These are phyloP conservation scores for Pachydiplax longipennis DNA, from an alignment of 2,888 invertebrate species.

Conservation along the genomic window DNA sequence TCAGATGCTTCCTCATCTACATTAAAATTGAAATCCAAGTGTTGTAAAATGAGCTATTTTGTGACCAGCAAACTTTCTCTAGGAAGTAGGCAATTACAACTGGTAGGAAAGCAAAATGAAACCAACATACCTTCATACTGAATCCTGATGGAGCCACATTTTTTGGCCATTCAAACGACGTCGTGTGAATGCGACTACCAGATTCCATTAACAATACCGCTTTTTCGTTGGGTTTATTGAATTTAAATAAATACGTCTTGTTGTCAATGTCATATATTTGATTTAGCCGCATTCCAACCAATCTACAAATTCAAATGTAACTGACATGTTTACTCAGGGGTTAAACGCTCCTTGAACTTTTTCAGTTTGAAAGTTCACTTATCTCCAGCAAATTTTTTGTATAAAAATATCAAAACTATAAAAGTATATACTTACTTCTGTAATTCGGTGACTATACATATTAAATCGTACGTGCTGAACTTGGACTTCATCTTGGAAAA, in stretches of 20 bases:
- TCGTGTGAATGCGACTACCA: slow-evolving; percentile 91
- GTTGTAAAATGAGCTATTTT: not conserved
- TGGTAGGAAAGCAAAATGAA: not conserved
- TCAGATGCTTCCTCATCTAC: slow-evolving; percentile 93
- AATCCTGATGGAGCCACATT: slow-evolving; percentile 94
- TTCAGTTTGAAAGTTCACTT: not conserved
- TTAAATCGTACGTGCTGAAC: slow-evolving; percentile 92
- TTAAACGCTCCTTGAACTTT: not conserved
- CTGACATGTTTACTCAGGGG: not conserved
- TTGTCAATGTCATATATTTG: slow-evolving; percentile 98
- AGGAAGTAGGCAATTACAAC: not conserved
- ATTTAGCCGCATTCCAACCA: slow-evolving; percentile 91
- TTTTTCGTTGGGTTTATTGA: slow-evolving; percentile 88
- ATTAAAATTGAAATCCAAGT: not conserved
- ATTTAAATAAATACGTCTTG: slow-evolving; percentile 91
- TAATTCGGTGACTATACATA: slow-evolving; percentile 86
- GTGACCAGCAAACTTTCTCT: not conserved
- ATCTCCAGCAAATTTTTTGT: not conserved
- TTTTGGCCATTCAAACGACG: slow-evolving; percentile 98
- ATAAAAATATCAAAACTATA: not conserved
- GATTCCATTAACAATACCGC: slow-evolving; percentile 90
- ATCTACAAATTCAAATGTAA: slow-evolving; percentile 61
- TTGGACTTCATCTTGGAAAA: slow-evolving; percentile 83
- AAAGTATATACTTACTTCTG: slow-evolving; percentile 70
- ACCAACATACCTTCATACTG: slow-evolving; percentile 85